Base-by-base conservation (phyloP, 2,797 vertebrate species). In the Fistularia commersonii region DNA sequence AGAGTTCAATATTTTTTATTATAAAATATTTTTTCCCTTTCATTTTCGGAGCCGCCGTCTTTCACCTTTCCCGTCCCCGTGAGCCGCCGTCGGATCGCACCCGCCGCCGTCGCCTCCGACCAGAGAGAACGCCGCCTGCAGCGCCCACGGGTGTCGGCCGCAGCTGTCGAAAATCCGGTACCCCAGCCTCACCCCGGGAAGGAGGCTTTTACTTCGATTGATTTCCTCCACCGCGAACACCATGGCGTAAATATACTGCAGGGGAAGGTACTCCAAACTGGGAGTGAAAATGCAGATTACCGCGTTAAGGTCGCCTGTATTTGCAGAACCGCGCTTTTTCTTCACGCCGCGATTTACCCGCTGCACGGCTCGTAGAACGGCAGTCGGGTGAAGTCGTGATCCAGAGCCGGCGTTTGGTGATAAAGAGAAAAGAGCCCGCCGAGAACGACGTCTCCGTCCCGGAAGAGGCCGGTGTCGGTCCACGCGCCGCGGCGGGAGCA, bases 141-240 rank as follows among this genome's bases (percentile, higher is more conserved):
- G 54, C 46, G 70, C 67, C 82, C 77, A 82, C 0, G 69, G 68
- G 51, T 70, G 62, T 36, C 67, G 47, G 5, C 37, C 69, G 48
- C 86, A 89, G 64, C 75, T 82, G 48, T 88, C 83, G 31, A 47
- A 63, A 37, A 90, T 84, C 11, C 65, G 69, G 52, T 87, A 86
- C 32, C 87, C 80, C 32, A 90, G 68, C 51, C 54, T 83, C 34
- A 90, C 60, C 8, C 77, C 83, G 11, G 87, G 88, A 10, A 88
- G 73, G 44, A 89, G 49, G 32, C 48, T 53, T 34, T 55, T 44
- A 47, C 71, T 82, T 1, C 41, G 64, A 60, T 87, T 89, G 64
- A 90, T 89, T 69, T 89, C 82, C 31, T 90, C 85, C 64, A 91
- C 58, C 0, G 90, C 86, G 72, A 89, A 92, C 34, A 88, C 57